These are phyloP conservation scores for Pyxicephalus adspersus DNA, from an alignment of 2,113 vertebrate species.

Conservation along the genomic window DNA sequence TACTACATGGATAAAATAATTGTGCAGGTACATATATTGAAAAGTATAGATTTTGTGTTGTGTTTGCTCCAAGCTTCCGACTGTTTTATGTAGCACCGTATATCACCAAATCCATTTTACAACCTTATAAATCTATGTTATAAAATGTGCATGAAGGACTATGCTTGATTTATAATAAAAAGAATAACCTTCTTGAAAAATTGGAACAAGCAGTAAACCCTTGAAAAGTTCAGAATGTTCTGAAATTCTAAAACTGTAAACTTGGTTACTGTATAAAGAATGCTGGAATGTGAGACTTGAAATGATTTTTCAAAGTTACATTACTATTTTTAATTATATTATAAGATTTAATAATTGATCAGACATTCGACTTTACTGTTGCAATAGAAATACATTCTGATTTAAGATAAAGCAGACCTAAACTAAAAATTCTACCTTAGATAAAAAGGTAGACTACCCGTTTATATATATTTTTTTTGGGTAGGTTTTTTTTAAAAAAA, in stretches of 20 bases:
- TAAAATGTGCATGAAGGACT: conserved; percentile 55
- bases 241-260: conserved; percentile 45
- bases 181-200: conserved; percentile 53
- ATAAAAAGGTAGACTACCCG: no score
- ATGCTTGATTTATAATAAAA: conserved; percentile 54
- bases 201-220: conserved; percentile 46
- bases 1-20: conserved; percentile 51
- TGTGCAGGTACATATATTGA: conserved; percentile 42
- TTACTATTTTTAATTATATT: neutral
- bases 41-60: conserved; percentile 55
- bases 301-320: neutral
- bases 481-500: no score
- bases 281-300: neutral
- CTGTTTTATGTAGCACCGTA: conserved; percentile 44
- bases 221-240: conserved; percentile 49
- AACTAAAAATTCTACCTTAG: no score
- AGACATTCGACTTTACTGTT: neutral
- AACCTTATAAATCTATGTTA: conserved; percentile 54
- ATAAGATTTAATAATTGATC: neutral
- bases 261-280: conserved; percentile 12
- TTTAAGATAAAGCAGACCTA: no score
- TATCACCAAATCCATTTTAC: conserved; percentile 55
- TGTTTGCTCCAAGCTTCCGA: conserved; percentile 44
- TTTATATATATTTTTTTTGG: no score
- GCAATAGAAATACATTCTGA: neutral